Evolutionary conservation across 2,797 vertebrate species (phyloP).

Genomic region (Chiloscyllium punctatum): DNA sequence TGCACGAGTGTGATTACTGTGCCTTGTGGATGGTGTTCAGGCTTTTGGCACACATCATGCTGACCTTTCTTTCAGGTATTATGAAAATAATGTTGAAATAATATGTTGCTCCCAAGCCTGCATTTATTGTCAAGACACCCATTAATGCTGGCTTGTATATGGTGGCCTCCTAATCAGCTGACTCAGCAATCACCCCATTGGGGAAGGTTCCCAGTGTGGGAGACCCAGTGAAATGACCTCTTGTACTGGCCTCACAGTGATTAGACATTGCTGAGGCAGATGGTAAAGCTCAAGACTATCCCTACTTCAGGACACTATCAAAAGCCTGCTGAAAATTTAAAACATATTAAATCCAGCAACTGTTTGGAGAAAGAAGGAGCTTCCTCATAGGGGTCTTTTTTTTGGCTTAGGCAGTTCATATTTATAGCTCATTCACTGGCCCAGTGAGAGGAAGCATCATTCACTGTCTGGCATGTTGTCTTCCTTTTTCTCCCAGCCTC

Average conservation of each 20-base stretch:
- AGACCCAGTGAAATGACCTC: not conserved
- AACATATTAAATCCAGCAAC: not conserved
- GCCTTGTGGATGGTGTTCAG: too few relatives aligned
- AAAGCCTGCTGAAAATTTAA: not conserved
- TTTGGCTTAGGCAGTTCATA: too few relatives aligned
- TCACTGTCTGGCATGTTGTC: not conserved
- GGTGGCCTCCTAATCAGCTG: not conserved
- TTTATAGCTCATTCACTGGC: not conserved
- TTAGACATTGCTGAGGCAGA: not conserved
- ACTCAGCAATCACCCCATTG: not conserved
- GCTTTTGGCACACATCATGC: too few relatives aligned
- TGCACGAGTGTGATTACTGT: too few relatives aligned
- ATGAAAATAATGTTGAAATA: not conserved
- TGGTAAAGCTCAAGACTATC: not conserved
- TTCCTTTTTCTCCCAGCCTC: not conserved
- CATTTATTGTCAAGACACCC: not conserved
- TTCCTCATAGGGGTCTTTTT: too few relatives aligned
- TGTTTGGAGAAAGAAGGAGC: not conserved
- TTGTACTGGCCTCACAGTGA: not conserved
- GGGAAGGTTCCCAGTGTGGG: not conserved
- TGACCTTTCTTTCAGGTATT: not conserved
- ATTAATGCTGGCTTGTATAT: not conserved
- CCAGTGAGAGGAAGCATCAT: not conserved
- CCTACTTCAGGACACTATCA: not conserved
- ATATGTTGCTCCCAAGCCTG: not conserved